Evolutionary conservation across 2,888 invertebrate species (phyloP).

Genomic region (Tridacna gigas): DNA sequence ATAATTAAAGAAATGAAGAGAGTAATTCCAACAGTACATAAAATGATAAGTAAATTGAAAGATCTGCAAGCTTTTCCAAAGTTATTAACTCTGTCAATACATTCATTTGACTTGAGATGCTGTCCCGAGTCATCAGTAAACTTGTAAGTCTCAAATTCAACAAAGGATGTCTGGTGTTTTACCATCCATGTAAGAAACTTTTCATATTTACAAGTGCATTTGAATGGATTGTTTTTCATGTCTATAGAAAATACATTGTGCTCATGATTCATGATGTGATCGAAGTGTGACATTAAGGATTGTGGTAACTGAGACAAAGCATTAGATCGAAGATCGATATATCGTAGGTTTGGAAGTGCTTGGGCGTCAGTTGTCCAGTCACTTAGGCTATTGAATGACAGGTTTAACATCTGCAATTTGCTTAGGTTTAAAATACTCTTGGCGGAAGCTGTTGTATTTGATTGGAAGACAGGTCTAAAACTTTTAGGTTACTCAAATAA

Average conservation of each 20-base stretch:
- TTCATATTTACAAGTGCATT: not conserved
- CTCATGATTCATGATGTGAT: not conserved
- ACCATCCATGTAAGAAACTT: conserved; percentile 4
- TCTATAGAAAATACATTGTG: not conserved
- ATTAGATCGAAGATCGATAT: conserved; percentile 38
- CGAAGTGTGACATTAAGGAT: not conserved
- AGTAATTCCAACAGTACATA: conserved; percentile 26
- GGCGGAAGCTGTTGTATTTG: conserved; percentile 16
- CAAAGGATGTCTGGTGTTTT: not conserved
- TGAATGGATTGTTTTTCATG: not conserved
- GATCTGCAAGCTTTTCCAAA: conserved; percentile 18
- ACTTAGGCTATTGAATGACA: conserved; percentile 36
- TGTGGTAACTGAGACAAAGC: conserved; percentile 15
- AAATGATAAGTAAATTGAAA: conserved; percentile 8
- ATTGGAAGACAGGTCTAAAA: conserved; percentile 33
- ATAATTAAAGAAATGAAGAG: conserved; percentile 37
- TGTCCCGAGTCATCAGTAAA: not conserved
- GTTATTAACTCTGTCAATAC: not conserved
- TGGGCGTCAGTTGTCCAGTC: not conserved
- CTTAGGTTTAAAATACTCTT: not conserved
- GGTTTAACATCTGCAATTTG: conserved; percentile 23
- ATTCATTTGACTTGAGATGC: not conserved
- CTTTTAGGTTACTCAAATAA: conserved; percentile 25
- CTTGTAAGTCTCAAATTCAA: not conserved
- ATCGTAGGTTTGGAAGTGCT: conserved; percentile 13